Evolutionary conservation across 2,113 vertebrate genomes (phyloP).

Genomic region (Trogon melanurus): DNA sequence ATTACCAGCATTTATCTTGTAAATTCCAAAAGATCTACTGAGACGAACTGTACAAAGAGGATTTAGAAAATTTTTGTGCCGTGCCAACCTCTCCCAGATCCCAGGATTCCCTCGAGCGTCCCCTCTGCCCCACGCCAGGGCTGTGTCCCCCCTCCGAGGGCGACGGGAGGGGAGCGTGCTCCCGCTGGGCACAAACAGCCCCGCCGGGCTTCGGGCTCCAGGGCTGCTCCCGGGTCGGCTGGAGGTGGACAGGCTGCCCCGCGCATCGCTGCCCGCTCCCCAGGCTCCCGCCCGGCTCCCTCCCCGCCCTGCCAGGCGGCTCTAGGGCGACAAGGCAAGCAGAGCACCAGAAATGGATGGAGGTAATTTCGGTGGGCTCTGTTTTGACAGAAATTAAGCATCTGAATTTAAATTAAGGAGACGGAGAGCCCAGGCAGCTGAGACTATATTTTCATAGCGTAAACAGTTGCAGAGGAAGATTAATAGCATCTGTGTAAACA

Average conservation of each 20-base stretch:
- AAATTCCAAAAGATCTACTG: conserved; percentile 83
- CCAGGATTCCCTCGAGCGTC: background rate
- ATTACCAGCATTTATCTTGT: conserved; percentile 87
- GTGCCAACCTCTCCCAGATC: background rate
- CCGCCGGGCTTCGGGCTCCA: background rate
- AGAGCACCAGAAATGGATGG: background rate
- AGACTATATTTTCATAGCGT: conserved; percentile 20
- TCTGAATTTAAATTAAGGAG: conserved; percentile 24
- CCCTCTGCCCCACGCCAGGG: background rate
- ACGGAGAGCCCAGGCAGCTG: background rate
- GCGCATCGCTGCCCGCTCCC: too few relatives aligned
- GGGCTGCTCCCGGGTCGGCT: background rate
- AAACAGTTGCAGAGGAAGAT: conserved; percentile 26
- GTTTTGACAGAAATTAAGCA: conserved; percentile 48
- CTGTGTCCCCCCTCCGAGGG: background rate
- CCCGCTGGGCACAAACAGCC: background rate
- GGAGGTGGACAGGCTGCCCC: background rate
- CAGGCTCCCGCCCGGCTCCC: background rate
- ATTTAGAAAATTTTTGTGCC: conserved; percentile 51
- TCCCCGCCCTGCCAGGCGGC: background rate
- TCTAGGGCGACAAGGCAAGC: background rate
- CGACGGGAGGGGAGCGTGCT: background rate
- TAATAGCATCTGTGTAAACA: conserved; percentile 47
- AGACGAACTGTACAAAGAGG: conserved; percentile 65
- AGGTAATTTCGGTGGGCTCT: conserved; percentile 33